These are phyloP conservation scores for Acanthopagrus latus DNA, from an alignment of 2,797 vertebrate genomes.

Conservation along the genomic window DNA sequence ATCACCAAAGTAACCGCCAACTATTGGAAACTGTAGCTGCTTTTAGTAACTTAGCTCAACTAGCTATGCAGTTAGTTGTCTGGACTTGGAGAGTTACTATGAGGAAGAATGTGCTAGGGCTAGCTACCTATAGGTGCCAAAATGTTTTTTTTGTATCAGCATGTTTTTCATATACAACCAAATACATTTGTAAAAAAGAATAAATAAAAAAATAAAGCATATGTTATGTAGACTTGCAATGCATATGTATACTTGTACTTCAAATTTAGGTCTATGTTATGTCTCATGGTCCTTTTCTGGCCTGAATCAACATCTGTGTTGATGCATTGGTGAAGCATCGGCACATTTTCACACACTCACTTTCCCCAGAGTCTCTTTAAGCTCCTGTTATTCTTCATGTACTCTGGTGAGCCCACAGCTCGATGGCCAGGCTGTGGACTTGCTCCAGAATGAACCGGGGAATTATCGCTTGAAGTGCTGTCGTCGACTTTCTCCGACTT, in stretches of 20 bases:
- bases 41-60: no score
- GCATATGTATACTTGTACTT: background rate
- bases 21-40: no score
- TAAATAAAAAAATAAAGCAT: background rate
- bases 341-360: constrained; percentile 85
- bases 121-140: no score
- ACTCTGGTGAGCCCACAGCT: constrained; percentile 90
- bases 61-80: no score
- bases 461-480: constrained; percentile 83
- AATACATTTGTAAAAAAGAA: background rate
- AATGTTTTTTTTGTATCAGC: background rate
- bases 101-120: no score
- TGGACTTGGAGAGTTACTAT: no score
- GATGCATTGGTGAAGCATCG: background rate
- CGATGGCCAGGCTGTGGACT: constrained; percentile 85
- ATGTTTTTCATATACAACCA: background rate
- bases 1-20: no score
- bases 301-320: background rate
- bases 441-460: constrained; percentile 85
- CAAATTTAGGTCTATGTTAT: background rate
- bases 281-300: background rate
- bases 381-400: constrained; percentile 93
- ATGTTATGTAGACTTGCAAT: background rate
- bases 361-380: constrained; percentile 98
- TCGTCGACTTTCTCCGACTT: constrained; percentile 87